Evolutionary conservation across 2,797 vertebrate species (phyloP).

Genomic region (Muscicapa comitata): DNA sequence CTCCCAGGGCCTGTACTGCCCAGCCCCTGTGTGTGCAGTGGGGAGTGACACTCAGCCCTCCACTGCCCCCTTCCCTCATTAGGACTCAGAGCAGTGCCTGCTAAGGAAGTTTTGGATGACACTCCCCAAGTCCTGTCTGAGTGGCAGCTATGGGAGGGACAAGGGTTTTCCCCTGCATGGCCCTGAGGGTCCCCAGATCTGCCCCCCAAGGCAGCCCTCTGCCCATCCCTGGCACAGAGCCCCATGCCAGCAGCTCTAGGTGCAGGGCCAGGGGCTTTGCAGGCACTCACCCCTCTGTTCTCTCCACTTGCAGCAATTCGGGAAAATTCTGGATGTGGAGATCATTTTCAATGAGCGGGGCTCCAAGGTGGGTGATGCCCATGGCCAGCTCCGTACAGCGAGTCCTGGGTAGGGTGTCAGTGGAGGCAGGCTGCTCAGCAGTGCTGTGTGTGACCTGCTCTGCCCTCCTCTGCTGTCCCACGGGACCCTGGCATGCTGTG

Average conservation of each 20-base stretch:
- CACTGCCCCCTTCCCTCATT: neutral
- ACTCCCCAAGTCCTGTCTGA: neutral
- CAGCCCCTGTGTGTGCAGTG: accelerated
- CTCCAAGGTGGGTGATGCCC: constrained; percentile 89
- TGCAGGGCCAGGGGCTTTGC: neutral
- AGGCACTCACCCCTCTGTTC: neutral
- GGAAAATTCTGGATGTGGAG: constrained; percentile 96
- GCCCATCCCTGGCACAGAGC: neutral
- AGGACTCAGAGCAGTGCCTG: neutral
- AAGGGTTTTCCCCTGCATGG: neutral
- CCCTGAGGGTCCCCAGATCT: accelerated
- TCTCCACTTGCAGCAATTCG: constrained; percentile 87
- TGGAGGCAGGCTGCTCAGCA: neutral
- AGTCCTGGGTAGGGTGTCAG: constrained; percentile 1
- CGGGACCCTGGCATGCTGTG: neutral
- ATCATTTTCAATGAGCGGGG: constrained; percentile 98
- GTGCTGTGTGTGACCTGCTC: neutral
- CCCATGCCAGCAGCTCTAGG: neutral
- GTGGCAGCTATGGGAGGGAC: neutral
- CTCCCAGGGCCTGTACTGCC: accelerated
- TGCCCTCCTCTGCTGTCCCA: neutral
- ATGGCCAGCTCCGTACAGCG: neutral
- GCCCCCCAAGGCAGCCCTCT: neutral
- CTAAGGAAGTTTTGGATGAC: neutral
- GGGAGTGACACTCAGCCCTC: neutral